Percentiles rank a stretch among this genome's conserved stretches.
phyloP scores from a whole-genome alignment of 2,797 vertebrate genomes.

The Phrynocephalus guinanensis region DNA sequence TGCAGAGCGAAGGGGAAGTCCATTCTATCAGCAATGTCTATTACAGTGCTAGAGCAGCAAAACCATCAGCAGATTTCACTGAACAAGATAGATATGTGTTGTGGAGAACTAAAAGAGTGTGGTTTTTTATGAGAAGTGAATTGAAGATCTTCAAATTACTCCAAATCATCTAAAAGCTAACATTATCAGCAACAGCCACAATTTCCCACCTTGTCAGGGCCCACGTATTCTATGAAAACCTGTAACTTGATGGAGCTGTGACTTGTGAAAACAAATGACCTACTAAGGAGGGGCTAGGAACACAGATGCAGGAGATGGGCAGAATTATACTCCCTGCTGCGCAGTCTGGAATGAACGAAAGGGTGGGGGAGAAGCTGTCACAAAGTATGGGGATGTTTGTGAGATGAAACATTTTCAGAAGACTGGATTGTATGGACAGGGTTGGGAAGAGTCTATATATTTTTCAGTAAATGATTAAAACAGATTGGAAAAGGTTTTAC shows the following conservation, averaged over 20 bases:
- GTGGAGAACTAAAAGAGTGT: not conserved
- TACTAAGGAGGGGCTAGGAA: not conserved
- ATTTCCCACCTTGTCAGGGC: not conserved
- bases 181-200: not conserved
- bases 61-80: not conserved
- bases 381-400: not conserved
- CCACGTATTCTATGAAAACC: not conserved
- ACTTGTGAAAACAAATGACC: not conserved
- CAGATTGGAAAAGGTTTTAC: not conserved
- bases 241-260: not conserved
- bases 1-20: not conserved
- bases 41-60: not conserved
- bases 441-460: not conserved
- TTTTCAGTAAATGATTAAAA: not conserved
- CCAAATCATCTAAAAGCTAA: not conserved
- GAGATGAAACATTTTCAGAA: conserved; percentile 6
- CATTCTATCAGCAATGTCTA: not conserved
- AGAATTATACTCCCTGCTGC: not conserved
- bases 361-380: not conserved
- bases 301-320: not conserved
- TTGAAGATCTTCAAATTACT: not conserved
- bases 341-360: not conserved
- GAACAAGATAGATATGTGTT: not conserved
- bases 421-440: not conserved
- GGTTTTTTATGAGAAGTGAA: not conserved